Evolutionary conservation across 2,113 vertebrate species (phyloP).

Genomic region (Equus quagga): DNA sequence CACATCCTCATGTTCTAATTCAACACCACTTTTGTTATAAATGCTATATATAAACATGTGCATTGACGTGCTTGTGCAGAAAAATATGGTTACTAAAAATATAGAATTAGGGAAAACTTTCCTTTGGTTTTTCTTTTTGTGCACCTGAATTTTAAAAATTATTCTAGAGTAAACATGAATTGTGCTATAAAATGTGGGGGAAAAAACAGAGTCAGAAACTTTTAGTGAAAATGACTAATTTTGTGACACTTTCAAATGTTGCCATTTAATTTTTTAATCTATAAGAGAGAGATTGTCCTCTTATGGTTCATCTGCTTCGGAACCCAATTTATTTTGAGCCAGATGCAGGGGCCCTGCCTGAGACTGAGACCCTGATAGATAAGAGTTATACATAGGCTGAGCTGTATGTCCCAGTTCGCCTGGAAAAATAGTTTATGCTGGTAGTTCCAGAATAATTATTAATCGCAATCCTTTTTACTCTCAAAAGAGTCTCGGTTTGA

Average conservation of each 20-base stretch:
- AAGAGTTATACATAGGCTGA: neutral
- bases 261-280: neutral
- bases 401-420: neutral
- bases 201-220: neutral
- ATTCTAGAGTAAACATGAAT: neutral
- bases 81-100: neutral
- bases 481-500: neutral
- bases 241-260: neutral
- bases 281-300: neutral
- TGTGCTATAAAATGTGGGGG: neutral
- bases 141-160: neutral
- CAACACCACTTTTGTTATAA: neutral
- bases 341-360: neutral
- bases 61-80: neutral
- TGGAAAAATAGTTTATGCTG: neutral
- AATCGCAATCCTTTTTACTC: neutral
- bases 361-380: neutral
- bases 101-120: neutral
- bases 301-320: neutral
- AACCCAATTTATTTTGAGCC: neutral
- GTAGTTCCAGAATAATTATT: neutral
- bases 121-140: neutral
- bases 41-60: neutral
- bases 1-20: neutral
- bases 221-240: conserved; percentile 25